phyloP scores from a whole-genome alignment of 2,888 invertebrate genomes.

The Drosophila pegasa region DNA sequence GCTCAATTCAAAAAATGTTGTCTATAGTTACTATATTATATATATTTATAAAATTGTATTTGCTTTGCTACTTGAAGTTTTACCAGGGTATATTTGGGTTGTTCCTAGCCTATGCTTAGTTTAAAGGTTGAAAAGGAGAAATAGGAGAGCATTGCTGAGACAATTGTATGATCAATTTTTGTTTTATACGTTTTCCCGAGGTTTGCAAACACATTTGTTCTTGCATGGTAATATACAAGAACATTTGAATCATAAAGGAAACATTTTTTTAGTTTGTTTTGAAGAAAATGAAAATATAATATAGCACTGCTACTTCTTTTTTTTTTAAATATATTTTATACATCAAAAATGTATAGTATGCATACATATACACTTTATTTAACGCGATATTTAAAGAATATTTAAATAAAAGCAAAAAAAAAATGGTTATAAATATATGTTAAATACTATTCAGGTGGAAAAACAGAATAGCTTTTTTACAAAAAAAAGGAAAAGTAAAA shows the following conservation, averaged over 20 bases:
- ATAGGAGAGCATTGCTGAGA: conserved; percentile 41
- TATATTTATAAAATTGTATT: conserved; percentile 15
- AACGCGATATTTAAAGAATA: conserved; percentile 58
- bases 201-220: conserved; percentile 5
- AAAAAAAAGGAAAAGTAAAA: neutral
- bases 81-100: conserved; percentile 18
- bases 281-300: neutral
- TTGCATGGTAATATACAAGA: neutral
- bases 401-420: neutral
- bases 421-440: conserved; percentile 39
- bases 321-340: conserved; percentile 27
- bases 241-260: neutral
- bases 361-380: conserved; percentile 29
- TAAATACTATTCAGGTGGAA: conserved; percentile 36
- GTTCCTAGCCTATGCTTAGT: conserved; percentile 26
- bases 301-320: conserved; percentile 4
- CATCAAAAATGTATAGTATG: conserved; percentile 26
- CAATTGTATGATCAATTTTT: conserved; percentile 30
- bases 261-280: neutral
- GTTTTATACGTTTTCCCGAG: conserved; percentile 6
- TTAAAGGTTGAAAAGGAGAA: neutral
- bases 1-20: conserved; percentile 9
- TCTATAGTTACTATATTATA: conserved; percentile 1
- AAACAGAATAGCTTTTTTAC: conserved; percentile 28
- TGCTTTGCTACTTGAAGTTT: conserved; percentile 18